Conservation (phyloP, 2,888 invertebrate genomes). For the Agrochola circellaris region DNA sequence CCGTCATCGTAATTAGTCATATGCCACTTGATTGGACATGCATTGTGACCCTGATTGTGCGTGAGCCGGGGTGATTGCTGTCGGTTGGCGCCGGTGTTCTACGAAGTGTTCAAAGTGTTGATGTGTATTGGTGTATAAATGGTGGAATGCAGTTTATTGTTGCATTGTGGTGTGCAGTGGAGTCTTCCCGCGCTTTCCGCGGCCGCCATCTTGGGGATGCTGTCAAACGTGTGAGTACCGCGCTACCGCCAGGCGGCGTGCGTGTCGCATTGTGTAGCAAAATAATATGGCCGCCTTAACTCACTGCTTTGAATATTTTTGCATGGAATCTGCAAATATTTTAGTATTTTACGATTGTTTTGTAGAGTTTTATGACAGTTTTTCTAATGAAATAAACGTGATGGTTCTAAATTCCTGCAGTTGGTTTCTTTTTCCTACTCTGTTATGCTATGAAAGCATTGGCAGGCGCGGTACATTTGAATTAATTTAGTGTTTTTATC, state of each 20-base stretch:
- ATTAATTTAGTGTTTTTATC: neutral
- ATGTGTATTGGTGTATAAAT: conserved; percentile 44
- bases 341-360: conserved; percentile 60
- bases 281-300: conserved; percentile 83
- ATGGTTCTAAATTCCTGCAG: conserved; percentile 5
- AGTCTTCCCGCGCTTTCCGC: conserved; percentile 67
- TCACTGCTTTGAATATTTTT: conserved; percentile 87
- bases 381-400: conserved; percentile 19
- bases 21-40: conserved; percentile 70
- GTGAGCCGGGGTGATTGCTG: conserved; percentile 30
- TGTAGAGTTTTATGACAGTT: conserved; percentile 30
- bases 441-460: neutral
- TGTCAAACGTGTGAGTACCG: conserved; percentile 81
- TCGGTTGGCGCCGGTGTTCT: conserved; percentile 15
- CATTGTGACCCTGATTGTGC: conserved; percentile 63
- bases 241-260: conserved; percentile 86
- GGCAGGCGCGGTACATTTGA: neutral
- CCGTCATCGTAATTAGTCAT: conserved; percentile 84
- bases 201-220: conserved; percentile 85
- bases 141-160: conserved; percentile 76
- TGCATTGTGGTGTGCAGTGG: conserved; percentile 72
- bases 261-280: conserved; percentile 79
- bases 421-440: conserved; percentile 14
- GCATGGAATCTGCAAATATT: conserved; percentile 77
- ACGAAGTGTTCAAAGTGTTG: conserved; percentile 50